These are phyloP conservation scores for Lepidurus couesii DNA, from an alignment of 1,140 invertebrate genomes.

Conservation along the genomic window DNA sequence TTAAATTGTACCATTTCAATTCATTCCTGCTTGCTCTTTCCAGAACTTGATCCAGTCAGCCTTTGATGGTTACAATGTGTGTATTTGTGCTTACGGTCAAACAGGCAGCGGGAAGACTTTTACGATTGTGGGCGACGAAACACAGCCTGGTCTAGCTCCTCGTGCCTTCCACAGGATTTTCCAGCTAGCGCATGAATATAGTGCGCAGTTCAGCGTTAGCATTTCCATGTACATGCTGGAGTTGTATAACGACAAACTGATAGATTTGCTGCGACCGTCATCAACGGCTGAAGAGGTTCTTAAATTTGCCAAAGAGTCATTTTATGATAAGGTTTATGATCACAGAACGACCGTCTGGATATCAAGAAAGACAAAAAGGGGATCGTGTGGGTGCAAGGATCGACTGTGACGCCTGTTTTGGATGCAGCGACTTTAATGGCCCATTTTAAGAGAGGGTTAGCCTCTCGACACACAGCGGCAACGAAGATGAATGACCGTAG, in stretches of 20 bases:
- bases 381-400: slow-evolving; percentile 47
- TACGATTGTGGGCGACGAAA: slow-evolving; percentile 41
- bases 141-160: slow-evolving; percentile 40
- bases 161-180: slow-evolving; percentile 41
- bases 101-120: slow-evolving; percentile 64
- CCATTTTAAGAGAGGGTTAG: slow-evolving; percentile 48
- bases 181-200: slow-evolving; percentile 36
- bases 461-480: slow-evolving; percentile 47
- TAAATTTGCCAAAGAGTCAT: not conserved
- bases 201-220: slow-evolving; percentile 36
- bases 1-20: slow-evolving; percentile 18
- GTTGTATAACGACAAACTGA: slow-evolving; percentile 42
- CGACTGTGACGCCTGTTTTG: slow-evolving; percentile 44
- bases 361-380: slow-evolving; percentile 51
- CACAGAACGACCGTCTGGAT: slow-evolving; percentile 46
- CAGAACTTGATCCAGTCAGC: slow-evolving; percentile 58
- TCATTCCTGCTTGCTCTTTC: slow-evolving; percentile 1
- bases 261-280: slow-evolving; percentile 39
- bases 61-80: slow-evolving; percentile 90
- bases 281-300: not conserved
- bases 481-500: slow-evolving; percentile 53
- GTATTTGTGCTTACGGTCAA: slow-evolving; percentile 93
- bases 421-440: slow-evolving; percentile 45
- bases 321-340: not conserved
- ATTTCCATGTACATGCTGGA: slow-evolving; percentile 41